Conservation (phyloP, 2,113 vertebrate species). For the Glaucidium brasilianum region DNA sequence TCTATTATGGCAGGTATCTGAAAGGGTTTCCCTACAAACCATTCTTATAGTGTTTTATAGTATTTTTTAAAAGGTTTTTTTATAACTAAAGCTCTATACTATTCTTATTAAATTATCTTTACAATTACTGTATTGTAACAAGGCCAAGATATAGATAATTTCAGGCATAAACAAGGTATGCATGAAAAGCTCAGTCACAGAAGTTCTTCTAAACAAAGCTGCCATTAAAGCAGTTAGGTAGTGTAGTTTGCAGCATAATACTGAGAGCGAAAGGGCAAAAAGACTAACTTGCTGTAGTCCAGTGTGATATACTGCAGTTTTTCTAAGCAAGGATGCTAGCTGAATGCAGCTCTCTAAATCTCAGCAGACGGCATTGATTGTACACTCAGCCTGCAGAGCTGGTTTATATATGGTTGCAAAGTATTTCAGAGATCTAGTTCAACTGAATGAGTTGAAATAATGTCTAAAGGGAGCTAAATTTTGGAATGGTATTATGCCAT, state of each 20-base stretch:
- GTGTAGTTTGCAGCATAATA: neutral
- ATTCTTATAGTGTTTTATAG: neutral
- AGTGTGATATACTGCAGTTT: neutral
- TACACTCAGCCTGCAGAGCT: neutral
- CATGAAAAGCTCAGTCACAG: neutral
- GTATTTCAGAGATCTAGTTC: neutral
- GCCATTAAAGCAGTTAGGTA: neutral
- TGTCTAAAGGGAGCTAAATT: neutral
- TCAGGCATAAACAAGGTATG: neutral
- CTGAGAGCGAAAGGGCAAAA: neutral
- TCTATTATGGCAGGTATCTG: neutral
- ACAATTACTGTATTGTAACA: neutral
- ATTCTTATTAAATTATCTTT: neutral
- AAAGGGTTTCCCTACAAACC: neutral
- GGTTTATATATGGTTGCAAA: neutral
- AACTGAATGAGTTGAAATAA: neutral
- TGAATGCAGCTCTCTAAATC: neutral
- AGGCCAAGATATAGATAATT: neutral
- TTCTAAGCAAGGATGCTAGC: neutral
- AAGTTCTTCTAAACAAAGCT: neutral
- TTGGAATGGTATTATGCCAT: neutral
- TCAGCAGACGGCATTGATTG: neutral
- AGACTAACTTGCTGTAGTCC: neutral
- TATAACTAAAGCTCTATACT: neutral
- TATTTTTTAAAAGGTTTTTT: neutral